A percentile compares a stretch with the other conserved stretches of the same genome.
Conservation (phyloP, 2,113 vertebrate species). For the Steatornis caripensis region DNA sequence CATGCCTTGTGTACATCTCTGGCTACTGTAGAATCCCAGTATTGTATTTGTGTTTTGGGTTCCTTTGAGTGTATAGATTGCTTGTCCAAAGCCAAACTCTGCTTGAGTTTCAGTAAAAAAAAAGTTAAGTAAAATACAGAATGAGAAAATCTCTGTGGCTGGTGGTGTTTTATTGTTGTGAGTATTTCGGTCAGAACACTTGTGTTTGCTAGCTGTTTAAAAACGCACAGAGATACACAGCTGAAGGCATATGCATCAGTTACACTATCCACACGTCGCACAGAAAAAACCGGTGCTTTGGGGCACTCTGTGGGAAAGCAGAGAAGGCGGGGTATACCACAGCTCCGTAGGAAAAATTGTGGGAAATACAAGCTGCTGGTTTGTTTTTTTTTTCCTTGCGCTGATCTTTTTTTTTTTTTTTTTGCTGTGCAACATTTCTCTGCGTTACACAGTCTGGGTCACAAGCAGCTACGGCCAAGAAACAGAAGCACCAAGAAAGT, state of each 20-base stretch:
- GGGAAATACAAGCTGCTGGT: background rate
- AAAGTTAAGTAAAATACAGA: background rate
- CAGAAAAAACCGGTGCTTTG: background rate
- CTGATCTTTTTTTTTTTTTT: background rate
- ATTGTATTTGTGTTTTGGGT: background rate
- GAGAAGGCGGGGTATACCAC: background rate
- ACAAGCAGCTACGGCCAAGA: background rate
- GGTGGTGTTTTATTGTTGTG: background rate
- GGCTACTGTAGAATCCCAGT: background rate
- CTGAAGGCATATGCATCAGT: background rate
- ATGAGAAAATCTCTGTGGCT: background rate
- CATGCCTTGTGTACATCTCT: background rate
- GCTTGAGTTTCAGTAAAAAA: background rate
- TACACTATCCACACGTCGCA: background rate
- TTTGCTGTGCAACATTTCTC: background rate
- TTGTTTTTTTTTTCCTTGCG: fast-evolving
- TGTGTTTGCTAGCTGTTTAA: background rate
- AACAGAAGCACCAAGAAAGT: background rate
- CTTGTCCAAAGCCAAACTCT: background rate
- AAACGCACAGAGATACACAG: background rate
- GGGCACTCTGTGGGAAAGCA: background rate
- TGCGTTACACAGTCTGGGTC: background rate
- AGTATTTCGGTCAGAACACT: background rate
- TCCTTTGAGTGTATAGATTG: background rate
- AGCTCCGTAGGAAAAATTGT: fast-evolving